A percentile compares a stretch with the other conserved stretches of the same genome.
phyloP scores from a whole-genome alignment of 2,113 vertebrate species.

The Notothenia coriiceps region DNA sequence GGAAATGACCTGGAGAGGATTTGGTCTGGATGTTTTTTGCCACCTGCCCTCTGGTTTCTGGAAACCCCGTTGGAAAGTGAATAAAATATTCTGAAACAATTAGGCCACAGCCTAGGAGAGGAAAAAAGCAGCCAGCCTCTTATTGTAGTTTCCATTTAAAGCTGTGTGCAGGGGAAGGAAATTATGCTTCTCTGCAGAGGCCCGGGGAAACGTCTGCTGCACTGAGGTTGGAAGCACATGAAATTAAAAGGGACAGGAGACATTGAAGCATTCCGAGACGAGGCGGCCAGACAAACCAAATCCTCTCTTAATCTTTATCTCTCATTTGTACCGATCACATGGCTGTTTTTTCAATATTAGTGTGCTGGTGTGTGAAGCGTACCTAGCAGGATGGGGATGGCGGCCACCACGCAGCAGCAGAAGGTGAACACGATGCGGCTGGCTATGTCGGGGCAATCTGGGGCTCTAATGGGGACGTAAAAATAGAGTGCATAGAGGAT shows the following conservation, averaged over 20 bases:
- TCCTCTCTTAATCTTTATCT: constrained; percentile 62
- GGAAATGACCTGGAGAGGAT: constrained; percentile 30
- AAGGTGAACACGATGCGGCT: constrained; percentile 79
- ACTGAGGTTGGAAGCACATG: constrained; percentile 53
- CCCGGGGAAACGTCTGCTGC: constrained; percentile 59
- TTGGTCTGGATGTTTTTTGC: constrained; percentile 18
- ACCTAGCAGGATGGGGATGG: constrained; percentile 83
- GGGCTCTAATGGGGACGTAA: constrained; percentile 77
- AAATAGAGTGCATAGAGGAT: constrained; percentile 82
- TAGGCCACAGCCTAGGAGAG: constrained; percentile 66
- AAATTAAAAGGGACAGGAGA: constrained; percentile 76
- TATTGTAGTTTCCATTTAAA: constrained; percentile 74
- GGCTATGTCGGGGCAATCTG: constrained; percentile 71
- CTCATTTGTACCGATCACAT: constrained; percentile 21
- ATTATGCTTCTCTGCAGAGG: constrained; percentile 65
- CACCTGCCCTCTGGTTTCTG: constrained; percentile 36
- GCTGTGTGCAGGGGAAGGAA: constrained; percentile 62
- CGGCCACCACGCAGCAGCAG: constrained; percentile 80
- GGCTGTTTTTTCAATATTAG: constrained; percentile 25
- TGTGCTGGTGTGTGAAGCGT: constrained; percentile 52
- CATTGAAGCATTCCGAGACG: constrained; percentile 72
- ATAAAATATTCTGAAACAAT: constrained; percentile 67
- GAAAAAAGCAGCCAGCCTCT: constrained; percentile 41
- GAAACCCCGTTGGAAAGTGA: constrained; percentile 46
- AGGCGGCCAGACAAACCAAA: constrained; percentile 69